A percentile compares a stretch with the other conserved stretches of the same genome.
These are phyloP conservation scores for Leiothrix lutea DNA, from an alignment of 2,113 vertebrate genomes.

Conservation along the genomic window DNA sequence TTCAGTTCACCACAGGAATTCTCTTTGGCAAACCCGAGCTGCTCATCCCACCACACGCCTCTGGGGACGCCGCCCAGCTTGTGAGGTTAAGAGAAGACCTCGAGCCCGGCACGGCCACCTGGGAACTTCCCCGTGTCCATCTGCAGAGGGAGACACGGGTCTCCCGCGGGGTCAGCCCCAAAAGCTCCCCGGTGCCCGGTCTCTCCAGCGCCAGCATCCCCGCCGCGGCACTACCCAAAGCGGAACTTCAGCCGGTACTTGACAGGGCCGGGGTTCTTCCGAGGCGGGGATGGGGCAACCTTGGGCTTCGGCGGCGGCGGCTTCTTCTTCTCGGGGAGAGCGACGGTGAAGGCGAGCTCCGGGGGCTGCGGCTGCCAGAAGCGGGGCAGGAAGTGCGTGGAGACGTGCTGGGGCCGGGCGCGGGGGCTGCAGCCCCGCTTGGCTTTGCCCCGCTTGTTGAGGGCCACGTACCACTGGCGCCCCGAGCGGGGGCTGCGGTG, in stretches of 20 bases:
- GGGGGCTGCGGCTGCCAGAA: conserved; percentile 72
- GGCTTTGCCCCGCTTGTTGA: conserved; percentile 95
- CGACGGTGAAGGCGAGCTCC: conserved; percentile 85
- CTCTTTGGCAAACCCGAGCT: conserved; percentile 38
- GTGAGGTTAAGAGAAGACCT: neutral
- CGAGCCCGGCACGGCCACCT: neutral
- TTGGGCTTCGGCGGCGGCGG: conserved; percentile 33
- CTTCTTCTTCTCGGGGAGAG: conserved; percentile 77
- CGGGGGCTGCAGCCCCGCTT: conserved; percentile 91
- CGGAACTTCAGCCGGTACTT: conserved; percentile 95
- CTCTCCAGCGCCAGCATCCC: accelerated
- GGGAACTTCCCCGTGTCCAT: neutral
- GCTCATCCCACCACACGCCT: neutral
- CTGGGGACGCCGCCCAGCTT: neutral
- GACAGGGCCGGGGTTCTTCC: conserved; percentile 69
- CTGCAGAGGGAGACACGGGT: no score
- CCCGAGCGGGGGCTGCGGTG: conserved; percentile 84
- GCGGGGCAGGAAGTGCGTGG: conserved; percentile 93
- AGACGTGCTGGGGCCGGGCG: conserved; percentile 92
- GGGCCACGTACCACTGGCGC: conserved; percentile 92
- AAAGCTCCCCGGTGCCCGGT: accelerated
- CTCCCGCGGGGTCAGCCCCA: neutral
- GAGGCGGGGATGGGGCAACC: neutral
- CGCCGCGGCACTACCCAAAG: conserved; percentile 75
- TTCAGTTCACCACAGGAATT: conserved; percentile 1